Percentiles rank a stretch among this genome's conserved stretches.
phyloP scores from a whole-genome alignment of 2,888 invertebrate species.

The Melanostoma mellinum region DNA sequence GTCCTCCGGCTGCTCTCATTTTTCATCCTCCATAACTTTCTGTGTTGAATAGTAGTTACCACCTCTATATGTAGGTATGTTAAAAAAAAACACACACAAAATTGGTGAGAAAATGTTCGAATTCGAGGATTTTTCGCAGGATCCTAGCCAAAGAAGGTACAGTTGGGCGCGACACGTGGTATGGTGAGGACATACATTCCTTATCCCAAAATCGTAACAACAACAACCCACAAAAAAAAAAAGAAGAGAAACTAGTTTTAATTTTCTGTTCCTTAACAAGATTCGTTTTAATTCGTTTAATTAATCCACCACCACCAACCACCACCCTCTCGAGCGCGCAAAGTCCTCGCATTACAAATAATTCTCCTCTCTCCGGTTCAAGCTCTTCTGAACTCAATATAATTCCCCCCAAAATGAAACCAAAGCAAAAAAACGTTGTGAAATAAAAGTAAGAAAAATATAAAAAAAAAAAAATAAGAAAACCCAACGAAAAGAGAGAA shows the following conservation, averaged over 20 bases:
- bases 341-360: conserved; percentile 17
- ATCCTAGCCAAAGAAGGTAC: conserved; percentile 74
- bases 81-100: conserved; percentile 26
- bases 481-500: conserved; percentile 59
- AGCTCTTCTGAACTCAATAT: conserved; percentile 45
- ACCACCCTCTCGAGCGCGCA: conserved; percentile 12
- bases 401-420: conserved; percentile 11
- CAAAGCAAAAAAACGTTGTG: conserved; percentile 7
- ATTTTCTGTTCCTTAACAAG: conserved; percentile 16
- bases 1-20: conserved; percentile 64
- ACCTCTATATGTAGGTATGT: conserved; percentile 12
- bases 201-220: conserved; percentile 32
- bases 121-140: conserved; percentile 72
- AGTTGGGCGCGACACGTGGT: conserved; percentile 76
- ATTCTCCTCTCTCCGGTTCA: conserved; percentile 43
- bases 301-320: conserved; percentile 22
- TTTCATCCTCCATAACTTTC: conserved; percentile 63
- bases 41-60: conserved; percentile 15
- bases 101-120: conserved; percentile 67
- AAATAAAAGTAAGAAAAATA: conserved; percentile 9
- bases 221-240: background rate
- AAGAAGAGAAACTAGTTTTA: background rate
- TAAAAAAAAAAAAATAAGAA: conserved; percentile 22
- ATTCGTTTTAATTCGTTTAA: conserved; percentile 15
- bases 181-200: conserved; percentile 74